Conservation (phyloP, 1,140 invertebrate genomes). For the Meloidogyne exigua region DNA sequence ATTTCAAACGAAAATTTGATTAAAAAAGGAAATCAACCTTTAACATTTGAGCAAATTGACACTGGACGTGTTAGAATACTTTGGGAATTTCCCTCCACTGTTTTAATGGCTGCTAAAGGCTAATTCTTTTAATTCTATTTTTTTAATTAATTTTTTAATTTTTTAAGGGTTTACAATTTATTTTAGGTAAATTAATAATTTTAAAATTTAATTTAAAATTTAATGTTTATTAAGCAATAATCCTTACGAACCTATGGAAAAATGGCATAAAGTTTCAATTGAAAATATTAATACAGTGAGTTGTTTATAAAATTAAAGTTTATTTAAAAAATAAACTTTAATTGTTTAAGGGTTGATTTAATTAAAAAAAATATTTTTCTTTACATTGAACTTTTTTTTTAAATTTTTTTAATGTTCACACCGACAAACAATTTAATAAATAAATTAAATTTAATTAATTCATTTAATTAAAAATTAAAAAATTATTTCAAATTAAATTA, state of each 20-base stretch:
- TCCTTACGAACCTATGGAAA: conserved; percentile 42
- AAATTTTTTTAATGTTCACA: too few species aligned
- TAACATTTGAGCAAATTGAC: conserved; percentile 49
- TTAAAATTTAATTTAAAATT: conserved; percentile 28
- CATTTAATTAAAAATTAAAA: not conserved
- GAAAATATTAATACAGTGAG: conserved; percentile 38
- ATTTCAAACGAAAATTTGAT: conserved; percentile 21
- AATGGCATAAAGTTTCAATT: conserved; percentile 41
- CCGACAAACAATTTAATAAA: not conserved
- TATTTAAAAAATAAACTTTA: not conserved
- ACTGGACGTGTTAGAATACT: conserved; percentile 42
- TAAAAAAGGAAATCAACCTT: conserved; percentile 40
- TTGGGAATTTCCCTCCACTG: conserved; percentile 49
- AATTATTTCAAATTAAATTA: too few species aligned
- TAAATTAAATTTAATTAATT: not conserved
- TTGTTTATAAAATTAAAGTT: not conserved
- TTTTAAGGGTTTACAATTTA: conserved; percentile 18
- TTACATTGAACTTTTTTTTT: too few species aligned
- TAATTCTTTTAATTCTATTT: not conserved
- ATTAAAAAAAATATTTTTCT: not conserved
- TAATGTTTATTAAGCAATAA: conserved; percentile 32
- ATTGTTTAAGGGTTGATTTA: too few species aligned
- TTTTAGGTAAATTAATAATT: conserved; percentile 11
- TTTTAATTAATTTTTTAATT: not conserved
- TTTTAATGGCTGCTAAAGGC: conserved; percentile 21